Evolutionary conservation across 2,888 invertebrate species (phyloP).

Genomic region (Euclidia mi): DNA sequence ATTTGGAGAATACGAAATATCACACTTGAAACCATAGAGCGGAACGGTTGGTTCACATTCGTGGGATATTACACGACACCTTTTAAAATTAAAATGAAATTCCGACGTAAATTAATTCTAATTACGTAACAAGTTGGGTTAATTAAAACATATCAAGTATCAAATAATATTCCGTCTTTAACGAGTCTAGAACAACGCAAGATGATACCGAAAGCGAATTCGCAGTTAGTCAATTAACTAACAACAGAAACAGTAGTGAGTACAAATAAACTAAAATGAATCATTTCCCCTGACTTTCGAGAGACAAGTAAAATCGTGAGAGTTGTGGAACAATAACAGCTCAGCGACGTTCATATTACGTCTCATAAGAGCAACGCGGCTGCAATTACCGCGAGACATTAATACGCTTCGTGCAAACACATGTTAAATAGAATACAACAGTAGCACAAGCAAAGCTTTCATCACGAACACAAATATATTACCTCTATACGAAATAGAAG

Average conservation of each 20-base stretch:
- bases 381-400: conserved; percentile 43
- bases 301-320: conserved; percentile 85
- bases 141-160: neutral
- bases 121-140: neutral
- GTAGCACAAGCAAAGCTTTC: conserved; percentile 16
- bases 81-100: neutral
- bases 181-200: conserved; percentile 12
- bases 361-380: conserved; percentile 45
- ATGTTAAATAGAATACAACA: conserved; percentile 49
- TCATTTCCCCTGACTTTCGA: conserved; percentile 82
- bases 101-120: neutral
- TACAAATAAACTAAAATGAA: conserved; percentile 68
- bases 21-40: neutral
- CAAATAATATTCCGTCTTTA: neutral
- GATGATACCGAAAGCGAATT: conserved; percentile 50
- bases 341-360: conserved; percentile 51
- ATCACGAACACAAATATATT: conserved; percentile 2
- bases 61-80: neutral
- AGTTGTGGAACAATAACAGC: conserved; percentile 74
- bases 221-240: conserved; percentile 54
- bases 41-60: neutral
- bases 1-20: neutral
- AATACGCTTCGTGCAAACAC: conserved; percentile 42
- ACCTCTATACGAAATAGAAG: neutral
- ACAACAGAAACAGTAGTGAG: conserved; percentile 56